These are phyloP conservation scores for Threskiornis aethiopicus DNA, from an alignment of 2,797 vertebrate species.

Conservation along the genomic window DNA sequence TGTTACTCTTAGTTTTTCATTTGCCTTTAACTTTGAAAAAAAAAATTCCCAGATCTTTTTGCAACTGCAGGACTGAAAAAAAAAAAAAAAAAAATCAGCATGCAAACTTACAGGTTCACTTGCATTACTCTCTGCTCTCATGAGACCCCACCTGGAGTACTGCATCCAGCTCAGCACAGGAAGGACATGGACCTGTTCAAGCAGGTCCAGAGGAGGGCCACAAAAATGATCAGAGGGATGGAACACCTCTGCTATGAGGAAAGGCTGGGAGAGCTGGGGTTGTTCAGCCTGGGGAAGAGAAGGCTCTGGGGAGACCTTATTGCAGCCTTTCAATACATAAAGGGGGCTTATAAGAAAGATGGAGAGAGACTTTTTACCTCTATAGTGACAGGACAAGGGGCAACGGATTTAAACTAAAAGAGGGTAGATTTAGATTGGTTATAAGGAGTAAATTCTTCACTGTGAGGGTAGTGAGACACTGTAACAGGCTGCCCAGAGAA, in stretches of 20 bases:
- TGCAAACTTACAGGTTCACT: neutral
- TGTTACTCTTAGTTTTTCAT: neutral
- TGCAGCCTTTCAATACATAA: neutral
- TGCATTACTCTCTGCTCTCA: neutral
- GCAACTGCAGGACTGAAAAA: neutral
- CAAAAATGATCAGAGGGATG: neutral
- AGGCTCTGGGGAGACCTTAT: neutral
- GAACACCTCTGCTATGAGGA: neutral
- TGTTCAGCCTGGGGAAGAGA: neutral
- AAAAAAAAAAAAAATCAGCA: neutral
- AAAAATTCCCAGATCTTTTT: neutral
- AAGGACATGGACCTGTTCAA: neutral
- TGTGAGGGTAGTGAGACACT: neutral
- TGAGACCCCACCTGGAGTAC: neutral
- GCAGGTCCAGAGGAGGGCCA: neutral
- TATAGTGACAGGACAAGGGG: neutral
- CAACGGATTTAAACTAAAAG: neutral
- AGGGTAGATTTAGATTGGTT: neutral
- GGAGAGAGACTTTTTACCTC: neutral
- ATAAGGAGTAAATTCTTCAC: neutral
- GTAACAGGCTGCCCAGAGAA: neutral
- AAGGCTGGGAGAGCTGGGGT: neutral
- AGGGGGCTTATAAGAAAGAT: neutral
- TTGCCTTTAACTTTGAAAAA: neutral
- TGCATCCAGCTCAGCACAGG: neutral